phyloP scores from a whole-genome alignment of 1,140 invertebrate species.

The Eulimnadia texana region DNA sequence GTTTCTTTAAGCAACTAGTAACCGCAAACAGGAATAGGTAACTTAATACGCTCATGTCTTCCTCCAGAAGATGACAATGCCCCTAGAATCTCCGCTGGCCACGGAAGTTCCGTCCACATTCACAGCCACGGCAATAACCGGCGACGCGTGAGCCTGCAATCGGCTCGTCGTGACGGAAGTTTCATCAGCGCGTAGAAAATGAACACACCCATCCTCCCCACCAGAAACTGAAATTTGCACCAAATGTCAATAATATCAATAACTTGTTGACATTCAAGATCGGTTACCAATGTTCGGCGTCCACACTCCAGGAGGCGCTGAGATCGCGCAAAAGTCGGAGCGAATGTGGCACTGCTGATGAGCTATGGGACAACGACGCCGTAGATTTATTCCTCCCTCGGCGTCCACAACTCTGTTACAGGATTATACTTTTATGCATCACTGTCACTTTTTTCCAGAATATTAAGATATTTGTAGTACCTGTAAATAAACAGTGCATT shows the following conservation, averaged over 20 bases:
- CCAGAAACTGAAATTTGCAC: background rate
- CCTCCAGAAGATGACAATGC: constrained; percentile 9
- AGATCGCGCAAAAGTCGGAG: constrained; percentile 1
- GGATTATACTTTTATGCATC: background rate
- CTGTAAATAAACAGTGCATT: constrained; percentile 53
- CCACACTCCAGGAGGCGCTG: background rate
- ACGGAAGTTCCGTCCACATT: background rate
- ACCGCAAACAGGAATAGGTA: no score
- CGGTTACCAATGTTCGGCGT: background rate
- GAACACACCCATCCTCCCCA: constrained; percentile 6
- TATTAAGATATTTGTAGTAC: no score
- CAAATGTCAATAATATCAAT: background rate
- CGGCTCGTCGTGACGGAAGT: background rate
- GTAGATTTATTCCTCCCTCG: background rate
- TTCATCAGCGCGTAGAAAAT: constrained; percentile 5
- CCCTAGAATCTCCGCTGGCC: constrained; percentile 1
- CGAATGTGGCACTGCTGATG: constrained; percentile 8
- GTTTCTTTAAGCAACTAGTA: no score
- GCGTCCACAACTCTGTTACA: background rate
- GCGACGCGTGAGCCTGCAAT: constrained; percentile 1
- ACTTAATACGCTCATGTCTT: no score
- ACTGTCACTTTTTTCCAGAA: no score
- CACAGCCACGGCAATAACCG: background rate
- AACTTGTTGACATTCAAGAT: background rate
- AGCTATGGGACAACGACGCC: constrained; percentile 1